Base-by-base conservation (phyloP, 1,140 invertebrate genomes). In the Calycopis cecrops region DNA sequence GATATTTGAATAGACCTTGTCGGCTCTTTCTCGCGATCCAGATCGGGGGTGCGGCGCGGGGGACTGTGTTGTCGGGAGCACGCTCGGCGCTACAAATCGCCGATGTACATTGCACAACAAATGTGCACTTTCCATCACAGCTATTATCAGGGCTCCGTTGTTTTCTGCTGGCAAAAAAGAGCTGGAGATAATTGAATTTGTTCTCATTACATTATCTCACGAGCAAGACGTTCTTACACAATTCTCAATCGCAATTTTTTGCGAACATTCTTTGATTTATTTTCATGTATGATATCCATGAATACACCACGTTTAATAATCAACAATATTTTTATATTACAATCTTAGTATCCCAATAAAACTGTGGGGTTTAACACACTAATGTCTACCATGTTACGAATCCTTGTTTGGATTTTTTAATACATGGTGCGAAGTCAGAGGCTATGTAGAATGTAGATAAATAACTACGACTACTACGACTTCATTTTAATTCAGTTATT, bases 1-100 rank as follows among this genome's bases (percentile, higher is more conserved):
- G 71, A 76, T 83, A 84, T 86, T 83, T 86, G 79, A 84, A 86
- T 86, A 86, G 80, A 86, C 76, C 63, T 77, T 64, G 71, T 70
- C 68, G 65, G 68, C 79, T 77, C 76, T 79, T 73, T 82, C 74
- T 42, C 67, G 60, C 69, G 60, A 60, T 58, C 55, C 52, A 52
- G 57, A 55, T 38, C 55, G 65, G 68, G 60, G 63, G 62, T 44
- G 59, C 18, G 16, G 34, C 48, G 62, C 62, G 61, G 54, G 58
- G 57, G 18, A 56, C 67, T 71, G 65, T 67, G 71, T 65, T 71
- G 65, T 76, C 71, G 73, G 71, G 71, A 74, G 59, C 66, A 75
- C 65, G 67, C 69, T 76, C 62, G 62, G 48, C 60, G 55, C 73
- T 76, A 83, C 79, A 85, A 81, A 85, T 85, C 78, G 74, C 67